phyloP scores from a whole-genome alignment of 2,888 invertebrate genomes.

The Luffia ferchaultella region DNA sequence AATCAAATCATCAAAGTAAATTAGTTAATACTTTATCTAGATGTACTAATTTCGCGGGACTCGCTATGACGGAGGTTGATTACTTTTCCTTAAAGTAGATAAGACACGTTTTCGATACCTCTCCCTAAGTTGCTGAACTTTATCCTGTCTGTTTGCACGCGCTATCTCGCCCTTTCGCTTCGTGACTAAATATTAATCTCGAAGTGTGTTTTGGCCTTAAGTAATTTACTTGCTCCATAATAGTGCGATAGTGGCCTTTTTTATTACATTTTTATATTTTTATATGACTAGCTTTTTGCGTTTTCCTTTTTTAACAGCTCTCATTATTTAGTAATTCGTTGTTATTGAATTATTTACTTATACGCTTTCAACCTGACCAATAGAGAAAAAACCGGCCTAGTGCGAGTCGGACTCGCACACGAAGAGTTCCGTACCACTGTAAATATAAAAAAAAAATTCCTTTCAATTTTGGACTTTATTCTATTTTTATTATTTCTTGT shows the following conservation, averaged over 20 bases:
- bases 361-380: too few species aligned
- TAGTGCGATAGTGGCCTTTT: background rate
- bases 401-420: too few species aligned
- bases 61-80: constrained; percentile 1
- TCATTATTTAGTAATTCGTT: too few species aligned
- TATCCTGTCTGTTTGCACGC: background rate
- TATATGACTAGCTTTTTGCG: too few species aligned
- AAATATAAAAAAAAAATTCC: too few species aligned
- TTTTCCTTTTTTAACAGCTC: too few species aligned
- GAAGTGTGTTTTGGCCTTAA: background rate
- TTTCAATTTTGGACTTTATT: too few species aligned
- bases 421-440: too few species aligned
- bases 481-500: too few species aligned
- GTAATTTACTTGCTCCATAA: background rate
- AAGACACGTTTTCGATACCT: constrained; percentile 1
- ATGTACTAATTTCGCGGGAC: background rate
- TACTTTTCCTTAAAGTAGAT: background rate
- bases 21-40: background rate
- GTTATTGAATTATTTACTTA: too few species aligned
- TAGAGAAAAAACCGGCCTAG: too few species aligned
- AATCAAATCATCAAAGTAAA: constrained; percentile 1
- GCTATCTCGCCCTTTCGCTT: background rate
- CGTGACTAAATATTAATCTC: background rate
- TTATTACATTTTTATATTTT: too few species aligned
- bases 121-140: background rate